Evolutionary conservation across 2,797 vertebrate genomes (phyloP).

Genomic region (Zenarchopterus dispar): DNA sequence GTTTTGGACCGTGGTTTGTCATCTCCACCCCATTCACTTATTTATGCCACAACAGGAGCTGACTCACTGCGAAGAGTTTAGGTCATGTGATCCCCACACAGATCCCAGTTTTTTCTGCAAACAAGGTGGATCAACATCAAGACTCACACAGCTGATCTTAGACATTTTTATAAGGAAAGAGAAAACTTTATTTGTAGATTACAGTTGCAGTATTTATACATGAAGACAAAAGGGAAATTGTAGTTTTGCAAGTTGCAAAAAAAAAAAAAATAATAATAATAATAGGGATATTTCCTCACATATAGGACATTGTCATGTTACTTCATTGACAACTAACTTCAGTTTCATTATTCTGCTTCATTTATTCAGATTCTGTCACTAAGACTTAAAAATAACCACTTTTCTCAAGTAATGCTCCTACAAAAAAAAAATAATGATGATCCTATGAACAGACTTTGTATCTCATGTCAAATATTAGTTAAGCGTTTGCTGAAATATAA

Average conservation of each 20-base stretch:
- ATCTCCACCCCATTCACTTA: no score
- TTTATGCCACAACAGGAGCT: no score
- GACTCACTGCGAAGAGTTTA: no score
- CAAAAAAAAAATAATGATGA: constrained; percentile 7
- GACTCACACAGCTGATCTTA: background rate
- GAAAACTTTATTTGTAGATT: constrained; percentile 13
- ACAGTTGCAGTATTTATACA: background rate
- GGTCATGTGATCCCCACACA: no score
- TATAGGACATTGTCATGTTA: background rate
- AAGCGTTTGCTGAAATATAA: constrained; percentile 16
- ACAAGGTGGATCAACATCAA: no score
- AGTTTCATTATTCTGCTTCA: background rate
- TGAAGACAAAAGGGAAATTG: no score
- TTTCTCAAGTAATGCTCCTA: constrained; percentile 11
- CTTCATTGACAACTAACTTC: background rate
- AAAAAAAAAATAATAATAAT: no score
- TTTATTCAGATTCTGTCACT: background rate
- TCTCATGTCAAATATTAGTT: background rate
- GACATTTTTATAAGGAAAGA: background rate
- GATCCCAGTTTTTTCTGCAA: no score
- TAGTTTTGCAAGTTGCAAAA: no score
- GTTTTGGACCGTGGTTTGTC: no score
- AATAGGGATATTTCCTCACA: no score
- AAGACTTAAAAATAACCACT: constrained; percentile 3
- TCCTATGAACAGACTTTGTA: background rate